These are phyloP conservation scores for Apis dorsata DNA, from an alignment of 1,140 invertebrate genomes.

Conservation along the genomic window DNA sequence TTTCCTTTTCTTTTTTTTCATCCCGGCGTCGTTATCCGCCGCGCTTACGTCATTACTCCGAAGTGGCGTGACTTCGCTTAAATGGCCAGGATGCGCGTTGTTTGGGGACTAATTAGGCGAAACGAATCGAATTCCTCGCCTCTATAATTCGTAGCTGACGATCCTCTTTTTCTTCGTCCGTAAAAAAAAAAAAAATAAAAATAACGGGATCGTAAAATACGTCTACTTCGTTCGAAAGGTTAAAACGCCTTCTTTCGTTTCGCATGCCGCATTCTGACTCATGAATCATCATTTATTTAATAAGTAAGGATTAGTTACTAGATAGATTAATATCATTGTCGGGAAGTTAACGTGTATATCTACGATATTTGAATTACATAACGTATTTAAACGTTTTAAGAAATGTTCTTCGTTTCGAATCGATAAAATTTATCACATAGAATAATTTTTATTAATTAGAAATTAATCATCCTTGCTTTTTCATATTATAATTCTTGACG, in stretches of 20 bases:
- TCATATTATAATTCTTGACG: too few relatives aligned
- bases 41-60: not conserved
- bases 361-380: too few relatives aligned
- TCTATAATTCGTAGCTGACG: not conserved
- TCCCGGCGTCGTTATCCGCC: not conserved
- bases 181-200: not conserved
- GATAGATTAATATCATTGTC: not conserved
- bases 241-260: not conserved
- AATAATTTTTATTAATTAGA: too few relatives aligned
- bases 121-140: conserved; percentile 35
- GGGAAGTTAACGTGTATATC: not conserved
- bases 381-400: too few relatives aligned
- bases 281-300: not conserved
- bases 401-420: too few relatives aligned
- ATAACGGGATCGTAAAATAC: not conserved
- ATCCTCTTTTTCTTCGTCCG: not conserved
- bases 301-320: too few relatives aligned
- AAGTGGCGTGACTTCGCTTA: conserved; percentile 14
- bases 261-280: not conserved
- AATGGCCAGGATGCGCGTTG: conserved; percentile 21
- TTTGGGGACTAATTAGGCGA: conserved; percentile 34
- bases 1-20: not conserved
- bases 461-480: too few relatives aligned
- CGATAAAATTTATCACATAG: too few relatives aligned
- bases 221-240: too few relatives aligned